Evolutionary conservation across 2,888 invertebrate species (phyloP), one percentile per base, ranked within the genome.

Genomic region (Odontomyia ornata): DNA sequence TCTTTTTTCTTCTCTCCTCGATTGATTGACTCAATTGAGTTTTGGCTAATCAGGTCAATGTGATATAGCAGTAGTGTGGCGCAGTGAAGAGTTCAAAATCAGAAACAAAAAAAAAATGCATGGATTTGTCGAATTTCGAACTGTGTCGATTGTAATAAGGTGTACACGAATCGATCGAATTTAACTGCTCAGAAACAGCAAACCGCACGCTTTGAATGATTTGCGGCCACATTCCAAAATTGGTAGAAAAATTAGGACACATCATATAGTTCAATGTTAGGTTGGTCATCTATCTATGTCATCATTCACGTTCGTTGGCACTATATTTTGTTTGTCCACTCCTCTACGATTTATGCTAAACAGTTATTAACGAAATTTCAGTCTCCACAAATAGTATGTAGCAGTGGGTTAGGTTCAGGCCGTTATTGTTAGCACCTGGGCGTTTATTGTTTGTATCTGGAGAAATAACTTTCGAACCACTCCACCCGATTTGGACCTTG

Each of bases 21-120:
- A 18, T 60, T 13, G 36, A 65, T 65, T 2, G 65, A 47, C 21
- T 47, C 15, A 28, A n/a, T 30, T 36, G 46, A 15, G 9, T 69
- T 69, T 46, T 25, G 47, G 69, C 21, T 11, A 69, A 69, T 69
- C 69, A 30, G 69, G 69, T 69, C 69, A 69, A 69, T 69, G 69
- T 69, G 69, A 47, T 69, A 23, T 7, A 43, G 13, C 13, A 36
- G 36, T 9, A 5, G 36, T 36, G 36, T 9, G 36, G 36, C 36
- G 36, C 9, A 36, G 9, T 9, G 9, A 3, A 36, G 36, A 36
- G 36, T 52, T 52, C 52, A 52, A 52, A 52, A 36, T 4, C 52
- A 52, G 23, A 60, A 25, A 23, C 57, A 60, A 25, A 60, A 60
- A 52, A 52, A 15, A 9, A 21, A 60, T 60, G n/a, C 13, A 60